These are phyloP conservation scores for Orthonyx spaldingii DNA, from an alignment of 2,113 vertebrate genomes.

Conservation along the genomic window DNA sequence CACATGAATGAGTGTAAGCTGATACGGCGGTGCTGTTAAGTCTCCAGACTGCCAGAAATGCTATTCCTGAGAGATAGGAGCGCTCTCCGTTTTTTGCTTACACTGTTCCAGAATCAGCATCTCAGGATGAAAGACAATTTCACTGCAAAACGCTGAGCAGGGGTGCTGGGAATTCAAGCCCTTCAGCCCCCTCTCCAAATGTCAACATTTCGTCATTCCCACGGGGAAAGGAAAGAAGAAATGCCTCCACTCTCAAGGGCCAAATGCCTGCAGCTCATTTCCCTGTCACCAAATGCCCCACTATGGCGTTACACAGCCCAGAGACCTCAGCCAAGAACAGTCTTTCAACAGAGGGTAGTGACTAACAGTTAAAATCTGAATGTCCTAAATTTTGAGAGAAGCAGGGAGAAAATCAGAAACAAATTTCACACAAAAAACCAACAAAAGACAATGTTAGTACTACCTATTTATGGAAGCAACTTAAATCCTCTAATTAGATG, in stretches of 20 bases:
- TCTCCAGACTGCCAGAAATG: neutral
- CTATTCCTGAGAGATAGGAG: neutral
- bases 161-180: neutral
- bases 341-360: neutral
- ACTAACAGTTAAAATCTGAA: neutral
- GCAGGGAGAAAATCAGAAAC: neutral
- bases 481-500: neutral
- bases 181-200: neutral
- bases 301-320: neutral
- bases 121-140: neutral
- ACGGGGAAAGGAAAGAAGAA: conserved; percentile 3
- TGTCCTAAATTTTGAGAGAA: neutral
- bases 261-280: conserved; percentile 41
- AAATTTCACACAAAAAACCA: neutral
- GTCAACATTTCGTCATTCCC: neutral
- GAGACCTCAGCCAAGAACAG: neutral
- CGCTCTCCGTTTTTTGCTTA: neutral
- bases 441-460: neutral
- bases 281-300: conserved; percentile 22
- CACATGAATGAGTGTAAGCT: neutral
- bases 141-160: neutral
- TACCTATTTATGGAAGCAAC: neutral
- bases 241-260: conserved; percentile 4
- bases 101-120: neutral
- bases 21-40: neutral